Evolutionary conservation across 2,888 invertebrate species (phyloP).

Genomic region (Erebia epiphron): DNA sequence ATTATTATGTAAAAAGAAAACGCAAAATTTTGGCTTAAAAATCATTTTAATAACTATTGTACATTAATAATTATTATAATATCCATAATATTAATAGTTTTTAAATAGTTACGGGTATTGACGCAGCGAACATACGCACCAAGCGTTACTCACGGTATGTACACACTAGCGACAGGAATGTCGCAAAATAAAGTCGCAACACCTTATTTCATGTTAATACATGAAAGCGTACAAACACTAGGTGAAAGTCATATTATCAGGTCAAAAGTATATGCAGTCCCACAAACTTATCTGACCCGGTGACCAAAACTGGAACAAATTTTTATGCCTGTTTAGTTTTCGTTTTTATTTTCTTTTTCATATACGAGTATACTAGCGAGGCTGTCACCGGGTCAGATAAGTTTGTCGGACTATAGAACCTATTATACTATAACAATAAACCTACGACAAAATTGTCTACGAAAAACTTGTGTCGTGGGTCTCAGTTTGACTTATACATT

Average conservation of each 20-base stretch:
- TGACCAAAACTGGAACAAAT: no score
- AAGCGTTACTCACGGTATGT: constrained; percentile 58
- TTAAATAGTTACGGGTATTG: constrained; percentile 64
- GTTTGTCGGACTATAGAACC: no score
- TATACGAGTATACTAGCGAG: no score
- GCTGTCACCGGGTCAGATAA: no score
- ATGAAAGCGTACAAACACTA: no score
- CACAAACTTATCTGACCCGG: no score
- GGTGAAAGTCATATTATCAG: no score
- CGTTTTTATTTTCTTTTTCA: no score
- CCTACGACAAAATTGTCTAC: background rate
- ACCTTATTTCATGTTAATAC: background rate
- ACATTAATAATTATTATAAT: constrained; percentile 70
- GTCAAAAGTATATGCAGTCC: no score
- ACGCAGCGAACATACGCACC: constrained; percentile 63
- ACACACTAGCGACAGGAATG: constrained; percentile 45
- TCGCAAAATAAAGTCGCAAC: background rate
- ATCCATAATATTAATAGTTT: constrained; percentile 72
- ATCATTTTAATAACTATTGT: constrained; percentile 81
- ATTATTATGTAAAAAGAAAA: constrained; percentile 42
- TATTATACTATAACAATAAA: no score
- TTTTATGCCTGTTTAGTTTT: no score
- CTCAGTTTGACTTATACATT: background rate
- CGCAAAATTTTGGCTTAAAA: constrained; percentile 67
- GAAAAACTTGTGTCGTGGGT: no score